A percentile compares a stretch with the other conserved stretches of the same genome.
These are phyloP conservation scores for Hippoglossus stenolepis DNA, from an alignment of 2,113 vertebrate species.

Conservation along the genomic window DNA sequence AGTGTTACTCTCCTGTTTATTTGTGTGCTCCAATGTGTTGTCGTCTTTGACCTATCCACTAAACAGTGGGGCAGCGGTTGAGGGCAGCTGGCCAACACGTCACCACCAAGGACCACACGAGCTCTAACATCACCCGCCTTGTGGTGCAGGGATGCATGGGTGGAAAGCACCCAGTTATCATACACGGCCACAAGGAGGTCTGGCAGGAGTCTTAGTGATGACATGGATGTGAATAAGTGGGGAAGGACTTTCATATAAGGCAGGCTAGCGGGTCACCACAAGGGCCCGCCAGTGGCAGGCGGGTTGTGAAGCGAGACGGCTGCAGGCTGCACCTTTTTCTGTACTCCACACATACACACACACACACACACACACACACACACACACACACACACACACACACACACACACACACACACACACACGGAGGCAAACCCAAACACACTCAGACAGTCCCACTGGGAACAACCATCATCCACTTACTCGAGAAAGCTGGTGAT, in stretches of 20 bases:
- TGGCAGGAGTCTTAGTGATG: conserved; percentile 50
- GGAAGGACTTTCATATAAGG: conserved; percentile 24
- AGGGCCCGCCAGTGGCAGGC: conserved; percentile 44
- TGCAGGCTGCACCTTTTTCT: conserved; percentile 34
- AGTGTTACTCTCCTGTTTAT: conserved; percentile 16
- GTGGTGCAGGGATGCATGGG: conserved; percentile 42
- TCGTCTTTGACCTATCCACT: conserved; percentile 27
- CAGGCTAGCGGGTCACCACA: conserved; percentile 50
- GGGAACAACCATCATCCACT: conserved; percentile 82
- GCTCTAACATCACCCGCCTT: conserved; percentile 42
- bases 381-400: not conserved
- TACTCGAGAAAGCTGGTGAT: conserved; percentile 99
- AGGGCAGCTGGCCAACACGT: conserved; percentile 45
- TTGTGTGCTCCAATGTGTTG: conserved; percentile 15
- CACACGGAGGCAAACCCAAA: too few relatives aligned
- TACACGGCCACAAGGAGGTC: conserved; percentile 53
- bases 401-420: not conserved
- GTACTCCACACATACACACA: conserved; percentile 33
- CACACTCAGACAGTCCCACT: conserved; percentile 10
- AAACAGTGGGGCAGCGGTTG: conserved; percentile 27
- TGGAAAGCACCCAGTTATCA: conserved; percentile 53
- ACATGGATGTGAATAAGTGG: conserved; percentile 52
- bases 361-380: conserved; percentile 9
- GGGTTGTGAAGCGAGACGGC: conserved; percentile 51
- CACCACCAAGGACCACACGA: conserved; percentile 31